A percentile compares a stretch with the other conserved stretches of the same genome.
Evolutionary conservation across 2,797 vertebrate genomes (phyloP).

Genomic region (Poeciliopsis infans): DNA sequence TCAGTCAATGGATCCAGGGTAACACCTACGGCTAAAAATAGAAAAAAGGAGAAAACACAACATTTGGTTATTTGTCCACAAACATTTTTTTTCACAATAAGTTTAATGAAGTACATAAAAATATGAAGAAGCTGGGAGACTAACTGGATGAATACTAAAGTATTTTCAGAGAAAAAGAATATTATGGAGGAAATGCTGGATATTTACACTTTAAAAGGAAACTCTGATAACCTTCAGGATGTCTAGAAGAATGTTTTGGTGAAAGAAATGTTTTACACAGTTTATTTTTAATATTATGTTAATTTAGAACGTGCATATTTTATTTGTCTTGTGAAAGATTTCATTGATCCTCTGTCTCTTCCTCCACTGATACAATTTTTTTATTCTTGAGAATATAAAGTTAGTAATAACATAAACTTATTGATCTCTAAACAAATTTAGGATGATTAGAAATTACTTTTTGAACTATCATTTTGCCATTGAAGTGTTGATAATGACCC

Average conservation of each 20-base stretch:
- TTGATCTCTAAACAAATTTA: not conserved
- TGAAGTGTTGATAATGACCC: not conserved
- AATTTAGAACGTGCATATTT: not conserved
- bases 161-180: not conserved
- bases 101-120: not conserved
- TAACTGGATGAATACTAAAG: not conserved
- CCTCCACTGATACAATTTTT: not conserved
- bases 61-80: not conserved
- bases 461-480: not conserved
- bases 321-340: not conserved
- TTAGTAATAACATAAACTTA: not conserved
- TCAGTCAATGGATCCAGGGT: not conserved
- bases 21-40: not conserved
- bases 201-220: not conserved
- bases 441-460: not conserved
- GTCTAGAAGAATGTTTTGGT: not conserved
- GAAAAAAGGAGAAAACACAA: not conserved
- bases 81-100: not conserved
- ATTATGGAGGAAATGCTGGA: not conserved
- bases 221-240: not conserved
- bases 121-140: not conserved
- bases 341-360: not conserved
- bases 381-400: constrained; percentile 3
- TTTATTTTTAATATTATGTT: not conserved
- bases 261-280: not conserved